Evolutionary conservation across 2,888 invertebrate species (phyloP).

Genomic region (Lasioglossum oenotherae): DNA sequence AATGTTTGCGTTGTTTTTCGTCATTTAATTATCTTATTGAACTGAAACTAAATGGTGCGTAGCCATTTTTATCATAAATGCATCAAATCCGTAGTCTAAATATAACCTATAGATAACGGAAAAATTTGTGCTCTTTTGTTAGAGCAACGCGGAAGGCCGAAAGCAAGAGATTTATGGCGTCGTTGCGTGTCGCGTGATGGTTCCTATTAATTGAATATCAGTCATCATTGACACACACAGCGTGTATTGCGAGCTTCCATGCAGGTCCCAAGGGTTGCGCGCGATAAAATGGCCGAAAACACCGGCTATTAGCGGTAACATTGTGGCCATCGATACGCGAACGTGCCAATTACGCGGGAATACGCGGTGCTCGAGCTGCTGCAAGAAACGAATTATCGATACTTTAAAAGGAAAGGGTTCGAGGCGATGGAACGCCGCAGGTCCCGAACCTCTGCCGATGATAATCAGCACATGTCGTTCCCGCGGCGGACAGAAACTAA

Average conservation of each 20-base stretch:
- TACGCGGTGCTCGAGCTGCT: background rate
- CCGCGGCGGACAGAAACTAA: slow-evolving; percentile 59
- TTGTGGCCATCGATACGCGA: slow-evolving; percentile 24
- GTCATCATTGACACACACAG: slow-evolving; percentile 29
- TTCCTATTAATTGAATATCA: slow-evolving; percentile 41
- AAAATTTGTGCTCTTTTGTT: background rate
- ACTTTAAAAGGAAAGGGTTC: slow-evolving; percentile 28
- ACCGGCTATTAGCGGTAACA: slow-evolving; percentile 47
- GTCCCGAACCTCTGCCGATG: slow-evolving; percentile 28
- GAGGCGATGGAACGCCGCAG: slow-evolving; percentile 21
- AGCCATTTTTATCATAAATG: too few relatives aligned
- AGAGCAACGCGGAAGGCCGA: background rate
- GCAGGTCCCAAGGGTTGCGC: background rate
- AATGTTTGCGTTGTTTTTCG: too few relatives aligned
- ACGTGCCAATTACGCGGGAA: slow-evolving; percentile 43
- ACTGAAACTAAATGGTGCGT: too few relatives aligned
- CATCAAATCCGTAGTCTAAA: too few relatives aligned
- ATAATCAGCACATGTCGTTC: slow-evolving; percentile 69
- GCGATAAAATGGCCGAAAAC: slow-evolving; percentile 36
- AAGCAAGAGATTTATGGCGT: background rate
- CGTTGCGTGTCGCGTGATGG: background rate
- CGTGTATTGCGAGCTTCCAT: background rate
- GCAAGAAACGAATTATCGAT: slow-evolving; percentile 48
- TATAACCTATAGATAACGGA: background rate
- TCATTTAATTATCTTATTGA: too few relatives aligned